These are phyloP conservation scores for Therioaphis trifolii DNA, from an alignment of 2,888 invertebrate genomes.

Conservation along the genomic window DNA sequence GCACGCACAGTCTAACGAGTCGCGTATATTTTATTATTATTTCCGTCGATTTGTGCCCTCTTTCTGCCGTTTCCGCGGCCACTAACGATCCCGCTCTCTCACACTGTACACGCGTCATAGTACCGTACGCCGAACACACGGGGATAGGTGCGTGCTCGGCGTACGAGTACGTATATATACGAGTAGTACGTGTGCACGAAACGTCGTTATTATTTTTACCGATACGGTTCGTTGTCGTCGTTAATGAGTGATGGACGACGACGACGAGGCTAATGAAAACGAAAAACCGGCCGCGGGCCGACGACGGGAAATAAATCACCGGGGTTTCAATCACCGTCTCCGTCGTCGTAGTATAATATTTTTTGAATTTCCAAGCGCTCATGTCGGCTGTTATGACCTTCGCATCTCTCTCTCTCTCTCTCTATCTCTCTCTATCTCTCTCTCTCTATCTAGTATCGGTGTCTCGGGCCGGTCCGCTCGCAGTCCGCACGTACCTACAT, in stretches of 20 bases:
- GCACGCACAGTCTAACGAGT: background rate
- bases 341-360: background rate
- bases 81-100: no score
- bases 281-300: background rate
- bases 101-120: no score
- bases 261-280: background rate
- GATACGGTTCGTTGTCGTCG: background rate
- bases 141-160: no score
- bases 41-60: conserved; percentile 18
- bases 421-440: background rate
- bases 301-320: conserved; percentile 44
- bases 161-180: no score
- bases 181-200: no score
- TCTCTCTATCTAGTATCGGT: background rate
- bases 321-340: conserved; percentile 37
- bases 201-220: no score
- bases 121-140: no score
- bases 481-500: background rate
- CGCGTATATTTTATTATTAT: conserved; percentile 37
- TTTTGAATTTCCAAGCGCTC: no score
- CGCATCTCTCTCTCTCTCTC: background rate
- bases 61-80: no score
- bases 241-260: background rate
- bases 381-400: no score
- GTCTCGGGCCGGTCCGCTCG: no score